Base-by-base conservation (phyloP, 1,140 invertebrate genomes). In the Plutomurus gul region DNA sequence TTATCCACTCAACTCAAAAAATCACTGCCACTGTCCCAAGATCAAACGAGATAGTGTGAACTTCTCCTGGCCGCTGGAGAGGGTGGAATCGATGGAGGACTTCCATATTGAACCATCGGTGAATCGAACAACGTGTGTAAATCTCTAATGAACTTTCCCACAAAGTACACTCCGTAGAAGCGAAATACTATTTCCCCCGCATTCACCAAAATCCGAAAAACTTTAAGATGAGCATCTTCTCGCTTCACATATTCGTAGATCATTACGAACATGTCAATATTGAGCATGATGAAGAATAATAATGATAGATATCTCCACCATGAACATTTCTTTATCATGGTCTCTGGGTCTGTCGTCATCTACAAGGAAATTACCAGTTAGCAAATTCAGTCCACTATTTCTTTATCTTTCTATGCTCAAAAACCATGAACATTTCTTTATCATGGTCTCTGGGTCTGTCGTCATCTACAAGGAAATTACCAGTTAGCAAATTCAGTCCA, bases 301-400 rank as follows among this genome's bases (percentile, higher is more conserved):
- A 74, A 65, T 20, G 74, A 77, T 16, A 78, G 39, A n/a, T 51
- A 51, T 18, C 77, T 51, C 81, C 81, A 82, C 81, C 81, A 82
- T 3, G 25, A 7, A 33, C 81, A 82, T 40, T 82, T 82, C 20
- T 77, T 75, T 3, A 82, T 79, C 81, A 82, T 82, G 36, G 70
- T 74, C 20, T 79, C 81, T 5, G 77, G 77, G 65, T 82, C 81
- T 11, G 74, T 79, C n/a, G 81, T 82, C 81, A 82, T 82, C 81
- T 82, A 30, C n/a, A 49, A 46, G 27, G 18, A 16, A 77, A 22
- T 22, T 7, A 40, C 22, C 11, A 13, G 1, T 10, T 56, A 27
- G 11, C 10, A 27, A 16, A 20, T 56, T 20, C 22, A n/a, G n/a
- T n/a, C n/a, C n/a, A n/a, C n/a, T n/a, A n/a, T n/a, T n/a, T n/a